Percentiles rank a stretch among this genome's conserved stretches.
Conservation (phyloP, 2,113 vertebrate species). For the Caretta caretta region DNA sequence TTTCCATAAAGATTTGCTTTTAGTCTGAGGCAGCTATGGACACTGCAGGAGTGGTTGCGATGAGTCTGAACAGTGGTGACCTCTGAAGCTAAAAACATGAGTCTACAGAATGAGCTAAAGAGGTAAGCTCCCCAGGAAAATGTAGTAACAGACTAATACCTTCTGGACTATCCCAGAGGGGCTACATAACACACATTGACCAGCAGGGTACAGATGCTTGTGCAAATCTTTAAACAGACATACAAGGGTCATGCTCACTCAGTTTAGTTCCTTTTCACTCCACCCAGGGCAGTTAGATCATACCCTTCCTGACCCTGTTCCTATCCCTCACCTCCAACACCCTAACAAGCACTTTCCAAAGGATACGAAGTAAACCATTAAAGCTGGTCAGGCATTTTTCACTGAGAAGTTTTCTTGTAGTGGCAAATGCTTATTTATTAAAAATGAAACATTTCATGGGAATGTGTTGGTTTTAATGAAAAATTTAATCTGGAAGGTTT, state of each 20-base stretch:
- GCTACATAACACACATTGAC: not conserved
- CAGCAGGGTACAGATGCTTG: not conserved
- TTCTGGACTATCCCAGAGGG: not conserved
- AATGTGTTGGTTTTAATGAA: not conserved
- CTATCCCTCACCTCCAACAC: not conserved
- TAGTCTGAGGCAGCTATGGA: not conserved
- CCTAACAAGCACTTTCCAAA: not conserved
- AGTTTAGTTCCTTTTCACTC: not conserved
- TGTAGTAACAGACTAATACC: not conserved
- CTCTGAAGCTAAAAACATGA: not conserved
- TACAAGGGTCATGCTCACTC: not conserved
- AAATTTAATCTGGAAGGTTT: not conserved
- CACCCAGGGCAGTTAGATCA: not conserved
- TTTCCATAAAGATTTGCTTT: not conserved
- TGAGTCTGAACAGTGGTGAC: fast-evolving
- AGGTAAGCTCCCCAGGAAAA: not conserved
- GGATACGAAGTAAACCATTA: not conserved
- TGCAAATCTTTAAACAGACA: not conserved
- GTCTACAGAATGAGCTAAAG: not conserved
- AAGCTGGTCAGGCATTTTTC: not conserved
- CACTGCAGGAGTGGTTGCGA: not conserved
- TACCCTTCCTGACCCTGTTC: not conserved
- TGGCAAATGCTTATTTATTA: not conserved
- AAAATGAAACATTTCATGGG: not conserved
- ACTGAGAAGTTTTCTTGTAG: not conserved